phyloP scores from a whole-genome alignment of 2,888 invertebrate species.

The Druceiella hillmani region DNA sequence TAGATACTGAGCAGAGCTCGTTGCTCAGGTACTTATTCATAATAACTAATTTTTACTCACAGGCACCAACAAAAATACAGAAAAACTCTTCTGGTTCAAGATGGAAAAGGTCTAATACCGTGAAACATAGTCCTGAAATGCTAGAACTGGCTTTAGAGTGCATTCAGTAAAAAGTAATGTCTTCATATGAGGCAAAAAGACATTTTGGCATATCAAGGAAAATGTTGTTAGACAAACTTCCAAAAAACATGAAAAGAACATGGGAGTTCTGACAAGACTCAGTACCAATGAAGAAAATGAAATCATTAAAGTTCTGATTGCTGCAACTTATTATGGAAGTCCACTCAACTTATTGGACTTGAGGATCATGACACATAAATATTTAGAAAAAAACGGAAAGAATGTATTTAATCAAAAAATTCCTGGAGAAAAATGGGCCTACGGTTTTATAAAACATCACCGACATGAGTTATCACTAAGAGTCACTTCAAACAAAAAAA shows the following conservation, averaged over 20 bases:
- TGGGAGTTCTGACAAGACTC: conserved; percentile 1
- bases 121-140: no score
- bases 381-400: no score
- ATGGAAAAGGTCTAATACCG: no score
- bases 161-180: not conserved
- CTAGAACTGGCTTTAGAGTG: no score
- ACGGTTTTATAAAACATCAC: conserved; percentile 3
- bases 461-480: no score
- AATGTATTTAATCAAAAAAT: conserved; percentile 1
- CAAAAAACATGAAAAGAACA: not conserved
- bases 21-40: no score
- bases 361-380: not conserved
- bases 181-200: conserved; percentile 2
- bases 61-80: no score
- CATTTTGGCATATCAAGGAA: not conserved
- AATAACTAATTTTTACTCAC: no score
- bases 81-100: no score
- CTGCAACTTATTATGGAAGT: conserved; percentile 1
- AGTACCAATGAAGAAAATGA: conserved; percentile 1
- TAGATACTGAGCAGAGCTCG: no score
- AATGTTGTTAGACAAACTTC: not conserved
- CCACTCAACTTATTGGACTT: conserved; percentile 2
- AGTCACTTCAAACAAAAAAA: no score
- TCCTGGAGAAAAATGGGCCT: conserved; percentile 1
- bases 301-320: conserved; percentile 4